Conservation (phyloP, 2,113 vertebrate genomes). For the Petroica traversi region DNA sequence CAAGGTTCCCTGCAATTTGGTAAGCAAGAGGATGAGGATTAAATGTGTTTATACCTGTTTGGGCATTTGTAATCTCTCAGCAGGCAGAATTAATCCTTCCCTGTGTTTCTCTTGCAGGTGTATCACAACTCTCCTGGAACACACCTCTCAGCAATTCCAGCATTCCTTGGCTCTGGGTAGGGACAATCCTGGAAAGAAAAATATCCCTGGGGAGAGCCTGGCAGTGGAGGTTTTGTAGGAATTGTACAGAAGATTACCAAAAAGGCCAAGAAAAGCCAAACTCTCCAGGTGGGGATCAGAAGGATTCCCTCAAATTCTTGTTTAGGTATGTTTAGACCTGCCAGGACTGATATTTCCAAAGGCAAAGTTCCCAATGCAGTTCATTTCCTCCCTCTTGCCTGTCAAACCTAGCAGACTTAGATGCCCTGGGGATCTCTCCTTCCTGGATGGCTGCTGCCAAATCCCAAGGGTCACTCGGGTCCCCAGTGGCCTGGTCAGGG, state of each 20-base stretch:
- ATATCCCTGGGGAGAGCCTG: not conserved
- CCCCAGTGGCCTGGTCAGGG: not conserved
- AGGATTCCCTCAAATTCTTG: not conserved
- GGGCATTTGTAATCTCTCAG: not conserved
- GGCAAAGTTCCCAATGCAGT: not conserved
- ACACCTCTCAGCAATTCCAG: not conserved
- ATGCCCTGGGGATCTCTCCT: not conserved
- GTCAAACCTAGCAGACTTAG: not conserved
- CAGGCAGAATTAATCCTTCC: not conserved
- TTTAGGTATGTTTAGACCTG: not conserved
- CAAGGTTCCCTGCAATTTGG: not conserved
- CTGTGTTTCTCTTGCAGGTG: not conserved
- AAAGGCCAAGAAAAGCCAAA: not conserved
- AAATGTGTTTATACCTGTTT: not conserved
- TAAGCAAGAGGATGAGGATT: not conserved
- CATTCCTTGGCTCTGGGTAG: rapidly evolving
- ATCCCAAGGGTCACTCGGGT: not conserved
- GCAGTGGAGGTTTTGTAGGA: not conserved
- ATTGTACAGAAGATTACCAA: not conserved
- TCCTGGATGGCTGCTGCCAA: not conserved
- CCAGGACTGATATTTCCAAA: not conserved
- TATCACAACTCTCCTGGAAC: not conserved
- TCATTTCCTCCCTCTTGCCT: not conserved
- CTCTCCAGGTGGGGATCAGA: not conserved
- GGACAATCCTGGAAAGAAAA: not conserved